Evolutionary conservation across 2,113 vertebrate species (phyloP), one percentile per base, ranked within the genome.

Genomic region (Indicator maculatus): DNA sequence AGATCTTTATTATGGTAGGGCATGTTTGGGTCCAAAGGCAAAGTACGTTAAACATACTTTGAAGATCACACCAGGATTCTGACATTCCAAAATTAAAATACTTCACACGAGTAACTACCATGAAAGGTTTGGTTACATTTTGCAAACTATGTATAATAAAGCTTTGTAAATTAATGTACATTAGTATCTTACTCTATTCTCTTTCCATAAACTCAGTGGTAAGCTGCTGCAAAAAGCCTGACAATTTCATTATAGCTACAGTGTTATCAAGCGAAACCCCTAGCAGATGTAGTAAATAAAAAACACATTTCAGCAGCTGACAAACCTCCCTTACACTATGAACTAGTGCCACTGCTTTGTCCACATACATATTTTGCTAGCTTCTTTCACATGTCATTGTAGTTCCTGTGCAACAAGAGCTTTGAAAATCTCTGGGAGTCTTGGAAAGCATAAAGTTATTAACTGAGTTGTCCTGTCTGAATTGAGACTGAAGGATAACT

Each of bases 331-430:
- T 76, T 27, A 15, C 11, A 8, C n/a, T n/a, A 26, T 18, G 20
- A 16, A 27, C 15, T 30, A 38, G 16, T 12, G 30, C 11, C 74
- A 75, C 19, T 72, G 74, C 38, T 87, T 39, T 75, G 9, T 33
- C 30, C 27, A 11, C 0, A 0, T 5, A 27, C 0, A 0, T 7
- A 58, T n/a, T 36, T 59, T n/a, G 9, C 36, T 78, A 24, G n/a
- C 55, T 39, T 53, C 16, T 63, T 79, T 55, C 67, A 45, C 8
- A 1, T 50, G 16, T 21, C 76, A 19, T 30, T 11, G 2, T 26
- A 53, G 47, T 20, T 78, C 31, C 50, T 72, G 11, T 6, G 59
- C 50, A 61, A 16, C 12, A 20, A 33, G 41, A 75, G 55, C 59
- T 88, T 9, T 79, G 52, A 61, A 69, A 69, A 59, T 6, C 59